These are phyloP conservation scores for Odiellus spinosus DNA, from an alignment of 2,888 invertebrate genomes.

Conservation along the genomic window DNA sequence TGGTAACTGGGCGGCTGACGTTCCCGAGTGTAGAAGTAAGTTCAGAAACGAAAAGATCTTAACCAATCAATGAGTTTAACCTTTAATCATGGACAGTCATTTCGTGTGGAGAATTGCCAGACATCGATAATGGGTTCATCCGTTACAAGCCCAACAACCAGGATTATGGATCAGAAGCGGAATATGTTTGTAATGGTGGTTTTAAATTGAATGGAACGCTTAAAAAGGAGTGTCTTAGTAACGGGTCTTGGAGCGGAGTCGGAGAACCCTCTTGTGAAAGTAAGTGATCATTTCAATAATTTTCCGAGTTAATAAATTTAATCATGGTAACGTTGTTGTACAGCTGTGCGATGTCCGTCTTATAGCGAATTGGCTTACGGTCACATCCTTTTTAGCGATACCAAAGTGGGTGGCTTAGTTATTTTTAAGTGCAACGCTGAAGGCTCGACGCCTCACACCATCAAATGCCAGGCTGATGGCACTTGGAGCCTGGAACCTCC, in stretches of 20 bases:
- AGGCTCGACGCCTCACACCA: conserved; percentile 35
- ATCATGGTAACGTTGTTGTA: conserved; percentile 7
- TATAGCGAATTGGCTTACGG: conserved; percentile 4
- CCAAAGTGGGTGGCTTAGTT: conserved; percentile 65
- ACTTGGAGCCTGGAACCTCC: conserved; percentile 10
- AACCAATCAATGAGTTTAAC: too few species aligned
- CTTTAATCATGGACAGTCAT: too few species aligned
- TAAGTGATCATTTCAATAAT: conserved; percentile 1
- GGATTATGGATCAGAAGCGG: conserved; percentile 4
- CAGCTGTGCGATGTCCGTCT: too few species aligned
- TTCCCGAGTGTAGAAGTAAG: neutral
- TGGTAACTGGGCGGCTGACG: conserved; percentile 6
- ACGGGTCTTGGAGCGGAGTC: conserved; percentile 14
- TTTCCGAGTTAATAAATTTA: conserved; percentile 1
- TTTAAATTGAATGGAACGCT: conserved; percentile 8
- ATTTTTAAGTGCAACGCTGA: conserved; percentile 66
- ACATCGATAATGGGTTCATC: conserved; percentile 2
- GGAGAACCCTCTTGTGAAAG: conserved; percentile 9
- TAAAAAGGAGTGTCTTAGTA: conserved; percentile 6
- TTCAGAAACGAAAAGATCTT: too few species aligned
- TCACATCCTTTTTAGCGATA: conserved; percentile 33
- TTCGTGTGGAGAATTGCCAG: conserved; percentile 5
- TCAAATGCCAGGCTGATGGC: conserved; percentile 9
- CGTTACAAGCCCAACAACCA: conserved; percentile 4
- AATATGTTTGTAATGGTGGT: conserved; percentile 9